Conservation (phyloP, 2,888 invertebrate genomes). For the Tetragonisca angustula region DNA sequence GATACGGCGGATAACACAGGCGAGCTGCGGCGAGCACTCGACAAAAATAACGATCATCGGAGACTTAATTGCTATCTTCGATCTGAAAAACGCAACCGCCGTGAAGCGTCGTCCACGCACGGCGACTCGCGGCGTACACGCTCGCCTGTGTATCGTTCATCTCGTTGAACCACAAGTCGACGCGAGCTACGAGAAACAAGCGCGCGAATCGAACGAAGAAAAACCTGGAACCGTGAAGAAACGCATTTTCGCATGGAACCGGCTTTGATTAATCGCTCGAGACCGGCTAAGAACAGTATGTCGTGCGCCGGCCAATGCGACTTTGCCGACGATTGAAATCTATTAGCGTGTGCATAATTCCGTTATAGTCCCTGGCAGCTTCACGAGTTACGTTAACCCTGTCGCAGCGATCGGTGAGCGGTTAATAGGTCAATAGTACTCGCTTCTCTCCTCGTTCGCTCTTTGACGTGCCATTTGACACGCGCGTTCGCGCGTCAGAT, state of each 20-base stretch:
- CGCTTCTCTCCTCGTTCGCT: constrained; percentile 14
- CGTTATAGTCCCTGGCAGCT: constrained; percentile 36
- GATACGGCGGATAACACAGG: constrained; percentile 31
- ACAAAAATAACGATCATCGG: constrained; percentile 44
- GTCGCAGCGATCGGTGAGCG: constrained; percentile 42
- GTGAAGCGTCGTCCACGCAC: constrained; percentile 19
- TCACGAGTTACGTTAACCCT: constrained; percentile 47
- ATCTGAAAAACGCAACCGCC: constrained; percentile 47
- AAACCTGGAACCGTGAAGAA: constrained; percentile 10
- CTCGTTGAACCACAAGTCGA: constrained; percentile 4
- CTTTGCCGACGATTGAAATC: constrained; percentile 37
- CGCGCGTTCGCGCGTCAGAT: constrained; percentile 23
- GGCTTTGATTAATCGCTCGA: constrained; percentile 55
- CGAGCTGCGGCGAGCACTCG: not conserved
- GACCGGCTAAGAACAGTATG: constrained; percentile 54
- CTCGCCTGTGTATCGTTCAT: constrained; percentile 18
- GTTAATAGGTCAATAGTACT: constrained; percentile 67
- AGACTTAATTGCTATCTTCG: constrained; percentile 56
- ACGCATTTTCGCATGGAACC: constrained; percentile 39
- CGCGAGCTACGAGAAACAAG: not conserved
- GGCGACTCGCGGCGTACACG: not conserved
- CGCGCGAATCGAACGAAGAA: not conserved
- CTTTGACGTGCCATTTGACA: constrained; percentile 14
- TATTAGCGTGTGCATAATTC: constrained; percentile 57
- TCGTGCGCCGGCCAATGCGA: constrained; percentile 34